These are phyloP conservation scores for Drosophila ambigua DNA, from an alignment of 1,140 invertebrate genomes.

Conservation along the genomic window DNA sequence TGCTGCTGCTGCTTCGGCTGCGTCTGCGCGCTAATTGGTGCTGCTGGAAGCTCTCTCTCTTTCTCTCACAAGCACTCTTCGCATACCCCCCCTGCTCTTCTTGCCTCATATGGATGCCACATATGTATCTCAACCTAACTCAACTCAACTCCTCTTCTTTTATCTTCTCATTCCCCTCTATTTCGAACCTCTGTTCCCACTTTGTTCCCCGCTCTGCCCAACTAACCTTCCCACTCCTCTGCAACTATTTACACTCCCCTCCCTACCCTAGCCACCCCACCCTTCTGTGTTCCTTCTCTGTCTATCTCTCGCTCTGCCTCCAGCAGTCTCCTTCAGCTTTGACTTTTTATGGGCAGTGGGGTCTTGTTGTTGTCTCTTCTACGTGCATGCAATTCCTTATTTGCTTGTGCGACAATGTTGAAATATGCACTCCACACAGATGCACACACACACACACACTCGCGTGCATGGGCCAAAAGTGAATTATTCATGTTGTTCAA, in stretches of 20 bases:
- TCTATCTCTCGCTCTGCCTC: background rate
- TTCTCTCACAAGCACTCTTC: background rate
- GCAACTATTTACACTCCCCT: background rate
- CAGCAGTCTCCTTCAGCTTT: slow-evolving; percentile 7
- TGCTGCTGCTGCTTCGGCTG: slow-evolving; percentile 39
- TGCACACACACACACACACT: slow-evolving; percentile 17
- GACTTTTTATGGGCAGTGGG: slow-evolving; percentile 43
- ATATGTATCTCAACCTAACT: too few relatives aligned
- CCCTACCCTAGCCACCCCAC: background rate
- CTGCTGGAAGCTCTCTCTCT: slow-evolving; percentile 38
- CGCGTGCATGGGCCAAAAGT: slow-evolving; percentile 71
- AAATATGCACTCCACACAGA: slow-evolving; percentile 38
- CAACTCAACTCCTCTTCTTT: too few relatives aligned
- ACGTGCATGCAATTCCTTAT: slow-evolving; percentile 77
- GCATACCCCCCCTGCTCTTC: too few relatives aligned
- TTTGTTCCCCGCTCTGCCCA: too few relatives aligned
- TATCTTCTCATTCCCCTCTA: too few relatives aligned
- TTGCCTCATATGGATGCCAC: too few relatives aligned
- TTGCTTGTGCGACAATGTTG: slow-evolving; percentile 64
- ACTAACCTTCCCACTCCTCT: too few relatives aligned
- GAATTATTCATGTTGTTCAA: slow-evolving; percentile 77
- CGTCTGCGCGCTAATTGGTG: slow-evolving; percentile 69
- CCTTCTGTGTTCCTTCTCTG: background rate
- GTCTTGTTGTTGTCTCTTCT: slow-evolving; percentile 19
- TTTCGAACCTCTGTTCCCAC: too few relatives aligned